Conservation (phyloP, 2,888 invertebrate genomes). For the Theretra japonica region DNA sequence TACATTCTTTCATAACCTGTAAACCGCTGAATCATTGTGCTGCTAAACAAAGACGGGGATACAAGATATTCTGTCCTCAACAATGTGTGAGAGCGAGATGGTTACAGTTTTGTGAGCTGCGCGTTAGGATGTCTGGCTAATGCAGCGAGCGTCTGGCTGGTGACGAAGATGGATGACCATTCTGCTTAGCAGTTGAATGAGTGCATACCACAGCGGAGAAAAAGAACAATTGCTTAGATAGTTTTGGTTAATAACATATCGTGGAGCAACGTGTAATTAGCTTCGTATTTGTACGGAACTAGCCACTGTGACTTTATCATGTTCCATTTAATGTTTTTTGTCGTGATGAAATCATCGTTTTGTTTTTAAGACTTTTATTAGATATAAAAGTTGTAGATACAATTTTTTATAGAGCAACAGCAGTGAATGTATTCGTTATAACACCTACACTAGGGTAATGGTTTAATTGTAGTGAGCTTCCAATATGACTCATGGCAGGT, state of each 20-base stretch:
- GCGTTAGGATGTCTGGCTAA: constrained; percentile 67
- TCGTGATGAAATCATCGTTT: constrained; percentile 5
- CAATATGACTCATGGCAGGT: too few species aligned
- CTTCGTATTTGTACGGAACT: constrained; percentile 32
- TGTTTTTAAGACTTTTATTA: background rate
- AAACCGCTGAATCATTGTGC: constrained; percentile 75
- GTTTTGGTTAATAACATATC: constrained; percentile 9
- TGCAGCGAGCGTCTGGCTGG: constrained; percentile 72
- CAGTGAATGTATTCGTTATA: background rate
- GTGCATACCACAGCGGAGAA: constrained; percentile 50
- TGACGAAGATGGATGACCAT: constrained; percentile 80
- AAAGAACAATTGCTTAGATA: constrained; percentile 13
- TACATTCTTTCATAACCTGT: constrained; percentile 56
- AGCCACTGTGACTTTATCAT: constrained; percentile 20
- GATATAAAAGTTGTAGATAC: too few species aligned
- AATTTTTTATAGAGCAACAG: background rate
- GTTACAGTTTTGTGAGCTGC: constrained; percentile 49
- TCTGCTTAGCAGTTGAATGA: constrained; percentile 72
- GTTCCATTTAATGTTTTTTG: constrained; percentile 8
- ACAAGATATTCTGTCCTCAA: constrained; percentile 51
- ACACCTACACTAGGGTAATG: too few species aligned
- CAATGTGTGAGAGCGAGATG: constrained; percentile 58
- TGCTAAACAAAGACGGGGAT: constrained; percentile 62
- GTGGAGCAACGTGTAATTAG: constrained; percentile 2
- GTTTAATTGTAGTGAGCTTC: too few species aligned